Conservation (phyloP, 2,113 vertebrate genomes). For the Rattus norvegicus region DNA sequence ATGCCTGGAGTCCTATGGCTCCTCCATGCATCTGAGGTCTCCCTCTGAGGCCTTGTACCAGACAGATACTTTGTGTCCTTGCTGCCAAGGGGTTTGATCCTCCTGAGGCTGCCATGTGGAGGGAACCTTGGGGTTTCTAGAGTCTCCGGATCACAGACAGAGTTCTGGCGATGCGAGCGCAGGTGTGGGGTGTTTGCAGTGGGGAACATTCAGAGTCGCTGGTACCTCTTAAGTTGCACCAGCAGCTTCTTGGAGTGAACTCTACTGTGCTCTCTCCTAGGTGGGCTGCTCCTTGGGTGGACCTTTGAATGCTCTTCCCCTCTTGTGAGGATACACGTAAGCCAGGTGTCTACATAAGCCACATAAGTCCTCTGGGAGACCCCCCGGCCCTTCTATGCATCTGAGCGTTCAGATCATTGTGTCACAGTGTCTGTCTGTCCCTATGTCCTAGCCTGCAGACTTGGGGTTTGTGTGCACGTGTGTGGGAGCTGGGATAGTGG, state of each 20-base stretch:
- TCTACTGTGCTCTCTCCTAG: accelerated
- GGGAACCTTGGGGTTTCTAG: neutral
- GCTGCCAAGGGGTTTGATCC: neutral
- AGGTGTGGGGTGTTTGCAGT: accelerated
- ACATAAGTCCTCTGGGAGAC: neutral
- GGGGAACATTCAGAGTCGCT: neutral
- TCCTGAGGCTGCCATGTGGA: neutral
- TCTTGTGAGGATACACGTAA: neutral
- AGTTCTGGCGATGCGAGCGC: neutral
- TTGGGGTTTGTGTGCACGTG: neutral
- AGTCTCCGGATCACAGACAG: neutral
- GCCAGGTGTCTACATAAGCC: neutral
- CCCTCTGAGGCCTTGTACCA: neutral
- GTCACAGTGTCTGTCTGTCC: neutral
- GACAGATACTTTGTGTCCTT: neutral
- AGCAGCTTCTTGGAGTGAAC: neutral
- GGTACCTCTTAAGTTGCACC: neutral
- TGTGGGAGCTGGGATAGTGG: accelerated
- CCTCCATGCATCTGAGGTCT: neutral
- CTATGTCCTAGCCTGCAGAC: neutral
- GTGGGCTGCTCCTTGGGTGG: neutral
- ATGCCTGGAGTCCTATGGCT: neutral
- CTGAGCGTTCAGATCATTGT: neutral
- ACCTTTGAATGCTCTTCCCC: neutral
- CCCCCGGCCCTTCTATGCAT: accelerated